Conservation (phyloP, 2,113 vertebrate species). For the Natator depressus region DNA sequence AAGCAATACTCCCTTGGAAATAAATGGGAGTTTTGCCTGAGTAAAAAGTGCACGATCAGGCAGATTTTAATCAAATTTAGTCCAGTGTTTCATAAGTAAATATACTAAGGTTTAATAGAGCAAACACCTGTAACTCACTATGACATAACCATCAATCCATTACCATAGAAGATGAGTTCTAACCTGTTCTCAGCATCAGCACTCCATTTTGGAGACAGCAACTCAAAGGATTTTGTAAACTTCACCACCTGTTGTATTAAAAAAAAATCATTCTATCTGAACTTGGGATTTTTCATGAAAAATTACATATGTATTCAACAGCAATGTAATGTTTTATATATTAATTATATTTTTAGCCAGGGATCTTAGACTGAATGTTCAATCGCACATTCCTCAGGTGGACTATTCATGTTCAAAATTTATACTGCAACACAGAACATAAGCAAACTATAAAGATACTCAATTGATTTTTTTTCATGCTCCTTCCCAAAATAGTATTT, state of each 20-base stretch:
- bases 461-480: accelerated
- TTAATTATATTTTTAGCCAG: neutral
- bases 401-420: neutral
- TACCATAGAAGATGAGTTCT: neutral
- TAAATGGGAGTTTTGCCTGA: neutral
- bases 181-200: slow-evolving; percentile 95
- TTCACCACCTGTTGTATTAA: slow-evolving; percentile 91
- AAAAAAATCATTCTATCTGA: neutral
- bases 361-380: neutral
- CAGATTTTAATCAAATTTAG: neutral
- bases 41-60: neutral
- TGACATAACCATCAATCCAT: neutral
- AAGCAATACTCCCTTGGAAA: neutral
- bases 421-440: neutral
- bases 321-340: neutral
- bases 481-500: neutral
- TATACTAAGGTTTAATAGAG: neutral
- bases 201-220: slow-evolving; percentile 98
- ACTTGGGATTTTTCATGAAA: slow-evolving; percentile 17
- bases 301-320: neutral
- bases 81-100: neutral
- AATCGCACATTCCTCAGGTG: neutral
- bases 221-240: slow-evolving; percentile 98
- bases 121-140: neutral
- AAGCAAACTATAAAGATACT: neutral